Evolutionary conservation across 2,113 vertebrate species (phyloP).

Genomic region (Microcebus jonahi): DNA sequence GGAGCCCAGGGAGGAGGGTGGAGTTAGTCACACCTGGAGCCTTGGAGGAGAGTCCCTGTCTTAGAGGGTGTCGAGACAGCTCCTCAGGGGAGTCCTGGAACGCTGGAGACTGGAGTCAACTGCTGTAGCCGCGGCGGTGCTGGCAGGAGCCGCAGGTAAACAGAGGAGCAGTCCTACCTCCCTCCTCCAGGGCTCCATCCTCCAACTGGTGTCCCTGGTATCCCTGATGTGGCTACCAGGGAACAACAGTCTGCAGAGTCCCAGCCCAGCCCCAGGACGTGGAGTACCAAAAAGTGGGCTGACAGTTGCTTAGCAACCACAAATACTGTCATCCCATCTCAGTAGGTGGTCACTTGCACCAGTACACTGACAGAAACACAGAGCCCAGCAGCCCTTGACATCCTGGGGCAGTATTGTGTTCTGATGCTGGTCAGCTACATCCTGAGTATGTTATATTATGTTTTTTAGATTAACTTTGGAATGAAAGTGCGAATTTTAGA

Average conservation of each 20-base stretch:
- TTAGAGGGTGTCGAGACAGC: background rate
- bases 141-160: background rate
- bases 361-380: background rate
- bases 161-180: rapidly evolving
- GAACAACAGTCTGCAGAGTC: background rate
- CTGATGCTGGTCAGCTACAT: background rate
- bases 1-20: rapidly evolving
- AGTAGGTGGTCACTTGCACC: background rate
- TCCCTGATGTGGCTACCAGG: too few species aligned
- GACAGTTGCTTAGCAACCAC: background rate
- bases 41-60: background rate
- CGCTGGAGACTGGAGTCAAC: background rate
- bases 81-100: background rate
- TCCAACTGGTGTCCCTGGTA: background rate
- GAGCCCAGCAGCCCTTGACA: background rate
- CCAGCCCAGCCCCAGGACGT: background rate
- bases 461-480: background rate
- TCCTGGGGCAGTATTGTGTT: background rate
- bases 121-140: background rate
- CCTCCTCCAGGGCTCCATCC: background rate
- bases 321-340: background rate
- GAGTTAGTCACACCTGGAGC: background rate
- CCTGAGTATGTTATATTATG: background rate
- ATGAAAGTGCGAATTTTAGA: background rate
- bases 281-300: background rate